A percentile compares a stretch with the other conserved stretches of the same genome.
Evolutionary conservation across 2,113 vertebrate species (phyloP).

Genomic region (Connochaetes taurinus): DNA sequence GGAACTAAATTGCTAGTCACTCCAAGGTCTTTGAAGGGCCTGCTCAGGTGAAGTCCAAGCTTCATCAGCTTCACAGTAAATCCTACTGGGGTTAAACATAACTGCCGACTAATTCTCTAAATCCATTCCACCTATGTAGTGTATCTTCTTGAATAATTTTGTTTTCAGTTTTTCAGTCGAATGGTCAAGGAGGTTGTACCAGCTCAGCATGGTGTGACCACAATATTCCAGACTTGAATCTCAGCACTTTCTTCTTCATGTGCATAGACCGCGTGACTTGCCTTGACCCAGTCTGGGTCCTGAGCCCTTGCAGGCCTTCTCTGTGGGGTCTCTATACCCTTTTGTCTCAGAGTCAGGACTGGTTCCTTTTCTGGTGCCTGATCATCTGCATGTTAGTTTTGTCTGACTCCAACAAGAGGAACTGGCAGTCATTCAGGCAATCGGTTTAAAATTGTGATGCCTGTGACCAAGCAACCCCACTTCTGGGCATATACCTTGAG

Average conservation of each 20-base stretch:
- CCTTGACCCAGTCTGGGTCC: not conserved
- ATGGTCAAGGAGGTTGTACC: not conserved
- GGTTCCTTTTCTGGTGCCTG: not conserved
- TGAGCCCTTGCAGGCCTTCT: not conserved
- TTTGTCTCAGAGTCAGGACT: accelerated
- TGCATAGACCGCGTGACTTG: accelerated
- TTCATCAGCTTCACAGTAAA: not conserved
- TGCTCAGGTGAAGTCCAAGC: not conserved
- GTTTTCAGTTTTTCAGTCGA: not conserved
- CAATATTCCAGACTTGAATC: not conserved
- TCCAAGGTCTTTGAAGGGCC: not conserved
- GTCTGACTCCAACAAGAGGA: not conserved
- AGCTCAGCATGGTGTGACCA: no score
- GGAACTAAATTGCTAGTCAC: not conserved
- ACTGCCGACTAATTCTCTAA: not conserved
- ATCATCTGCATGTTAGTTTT: not conserved
- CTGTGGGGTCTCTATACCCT: not conserved
- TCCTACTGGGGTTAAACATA: not conserved
- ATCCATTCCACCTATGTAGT: not conserved
- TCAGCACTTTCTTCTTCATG: not conserved
- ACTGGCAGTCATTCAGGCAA: not conserved
- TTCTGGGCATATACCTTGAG: not conserved
- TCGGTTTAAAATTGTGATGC: not conserved
- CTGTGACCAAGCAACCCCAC: not conserved
- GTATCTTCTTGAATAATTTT: not conserved